Percentiles rank a stretch among this genome's conserved stretches.
Evolutionary conservation across 2,797 vertebrate species (phyloP).

Genomic region (Rhynchonycteris naso): DNA sequence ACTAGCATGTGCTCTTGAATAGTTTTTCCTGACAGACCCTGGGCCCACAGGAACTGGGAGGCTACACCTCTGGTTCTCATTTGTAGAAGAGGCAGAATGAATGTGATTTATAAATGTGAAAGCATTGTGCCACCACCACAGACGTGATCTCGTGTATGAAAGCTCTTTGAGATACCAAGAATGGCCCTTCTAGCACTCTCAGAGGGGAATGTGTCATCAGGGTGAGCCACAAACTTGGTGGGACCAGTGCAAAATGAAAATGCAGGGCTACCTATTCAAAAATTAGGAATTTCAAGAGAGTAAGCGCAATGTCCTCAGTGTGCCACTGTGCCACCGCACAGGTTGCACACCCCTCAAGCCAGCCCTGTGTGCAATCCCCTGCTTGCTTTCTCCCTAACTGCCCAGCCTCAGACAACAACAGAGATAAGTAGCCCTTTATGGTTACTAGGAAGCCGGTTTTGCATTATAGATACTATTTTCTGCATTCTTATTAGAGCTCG

Average conservation of each 20-base stretch:
- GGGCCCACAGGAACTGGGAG: slow-evolving; percentile 67
- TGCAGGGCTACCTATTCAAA: not conserved
- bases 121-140: slow-evolving; percentile 69
- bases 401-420: not conserved
- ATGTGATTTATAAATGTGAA: slow-evolving; percentile 80
- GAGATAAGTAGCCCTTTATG: not conserved
- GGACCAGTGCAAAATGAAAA: not conserved
- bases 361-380: not conserved
- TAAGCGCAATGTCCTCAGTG: not conserved
- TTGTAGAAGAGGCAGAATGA: slow-evolving; percentile 83
- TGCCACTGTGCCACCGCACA: not conserved
- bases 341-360: not conserved
- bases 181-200: not conserved
- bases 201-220: not conserved
- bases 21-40: slow-evolving; percentile 86
- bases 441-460: not conserved
- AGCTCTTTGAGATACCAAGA: slow-evolving; percentile 44
- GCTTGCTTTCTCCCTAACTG: not conserved
- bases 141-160: slow-evolving; percentile 21
- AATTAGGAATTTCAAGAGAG: not conserved
- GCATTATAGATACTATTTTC: not conserved
- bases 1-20: slow-evolving; percentile 96
- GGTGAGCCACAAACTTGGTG: not conserved
- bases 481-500: not conserved
- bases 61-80: slow-evolving; percentile 84